Conservation (phyloP, 2,113 vertebrate genomes). For the Proterorhinus semilunaris region DNA sequence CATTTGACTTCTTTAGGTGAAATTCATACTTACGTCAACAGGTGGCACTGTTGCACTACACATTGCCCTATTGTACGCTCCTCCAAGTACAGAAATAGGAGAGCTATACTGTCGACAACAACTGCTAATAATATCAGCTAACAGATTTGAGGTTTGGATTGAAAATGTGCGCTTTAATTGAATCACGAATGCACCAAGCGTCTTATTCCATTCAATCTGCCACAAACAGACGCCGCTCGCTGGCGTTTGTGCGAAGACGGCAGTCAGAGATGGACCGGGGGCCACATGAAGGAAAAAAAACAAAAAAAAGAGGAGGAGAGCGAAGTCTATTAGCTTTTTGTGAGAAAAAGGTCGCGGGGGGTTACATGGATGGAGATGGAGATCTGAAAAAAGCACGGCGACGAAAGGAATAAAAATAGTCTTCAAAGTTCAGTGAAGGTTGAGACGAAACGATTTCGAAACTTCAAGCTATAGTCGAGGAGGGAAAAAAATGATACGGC, state of each 20-base stretch:
- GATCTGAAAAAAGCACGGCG: conserved; percentile 7
- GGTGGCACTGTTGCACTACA: conserved; percentile 69
- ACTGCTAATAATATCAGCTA: conserved; percentile 22
- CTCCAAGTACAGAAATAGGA: background rate
- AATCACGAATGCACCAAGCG: background rate
- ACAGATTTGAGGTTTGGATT: conserved; percentile 24
- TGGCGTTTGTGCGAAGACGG: background rate
- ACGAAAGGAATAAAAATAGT: background rate
- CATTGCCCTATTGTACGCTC: background rate
- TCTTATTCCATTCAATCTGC: background rate
- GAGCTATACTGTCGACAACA: conserved; percentile 1
- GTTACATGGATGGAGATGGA: conserved; percentile 12
- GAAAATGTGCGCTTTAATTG: background rate
- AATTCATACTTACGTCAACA: conserved; percentile 40
- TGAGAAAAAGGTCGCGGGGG: conserved; percentile 31
- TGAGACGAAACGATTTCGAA: conserved; percentile 1
- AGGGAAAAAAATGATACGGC: background rate
- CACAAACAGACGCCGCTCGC: conserved; percentile 16
- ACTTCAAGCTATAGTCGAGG: background rate
- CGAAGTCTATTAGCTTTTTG: conserved; percentile 29
- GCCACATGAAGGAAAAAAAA: conserved; percentile 14
- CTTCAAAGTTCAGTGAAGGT: background rate
- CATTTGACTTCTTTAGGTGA: no score
- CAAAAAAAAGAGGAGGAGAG: conserved; percentile 15
- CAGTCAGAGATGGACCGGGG: background rate